Evolutionary conservation across 2,113 vertebrate species (phyloP).

Genomic region (Takifugu bimaculatus): DNA sequence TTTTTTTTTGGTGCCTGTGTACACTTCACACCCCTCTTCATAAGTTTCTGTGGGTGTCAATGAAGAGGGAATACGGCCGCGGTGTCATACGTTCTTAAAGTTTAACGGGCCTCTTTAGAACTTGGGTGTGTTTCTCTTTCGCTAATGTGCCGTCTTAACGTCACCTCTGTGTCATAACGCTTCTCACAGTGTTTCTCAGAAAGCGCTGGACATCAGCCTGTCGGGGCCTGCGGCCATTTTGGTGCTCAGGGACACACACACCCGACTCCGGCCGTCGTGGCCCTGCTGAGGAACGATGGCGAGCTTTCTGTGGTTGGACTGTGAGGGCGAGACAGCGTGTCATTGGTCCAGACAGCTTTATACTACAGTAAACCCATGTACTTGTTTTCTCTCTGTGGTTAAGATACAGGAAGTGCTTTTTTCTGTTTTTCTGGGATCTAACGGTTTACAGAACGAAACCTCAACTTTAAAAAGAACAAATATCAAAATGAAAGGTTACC

Average conservation of each 20-base stretch:
- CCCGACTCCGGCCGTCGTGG: constrained; percentile 34
- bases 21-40: constrained; percentile 19
- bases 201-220: constrained; percentile 29
- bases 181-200: constrained; percentile 39
- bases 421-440: constrained; percentile 35
- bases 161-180: constrained; percentile 57
- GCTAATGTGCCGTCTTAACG: constrained; percentile 65
- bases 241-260: background rate
- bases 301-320: background rate
- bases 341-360: constrained; percentile 48
- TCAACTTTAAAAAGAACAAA: constrained; percentile 45
- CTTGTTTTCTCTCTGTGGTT: constrained; percentile 59
- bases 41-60: constrained; percentile 32
- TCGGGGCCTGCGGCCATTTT: constrained; percentile 13
- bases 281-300: background rate
- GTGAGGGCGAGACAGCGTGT: constrained; percentile 28
- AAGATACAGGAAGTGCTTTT: constrained; percentile 67
- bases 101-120: constrained; percentile 54
- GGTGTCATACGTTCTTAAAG: constrained; percentile 43
- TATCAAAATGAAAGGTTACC: constrained; percentile 45
- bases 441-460: constrained; percentile 33
- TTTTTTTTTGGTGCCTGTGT: constrained; percentile 12
- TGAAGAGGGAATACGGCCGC: constrained; percentile 39
- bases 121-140: constrained; percentile 62
- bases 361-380: constrained; percentile 55